Evolutionary conservation across 2,797 vertebrate genomes (phyloP), one percentile per base, ranked within the genome.

Genomic region (Euphonia xanthogaster): DNA sequence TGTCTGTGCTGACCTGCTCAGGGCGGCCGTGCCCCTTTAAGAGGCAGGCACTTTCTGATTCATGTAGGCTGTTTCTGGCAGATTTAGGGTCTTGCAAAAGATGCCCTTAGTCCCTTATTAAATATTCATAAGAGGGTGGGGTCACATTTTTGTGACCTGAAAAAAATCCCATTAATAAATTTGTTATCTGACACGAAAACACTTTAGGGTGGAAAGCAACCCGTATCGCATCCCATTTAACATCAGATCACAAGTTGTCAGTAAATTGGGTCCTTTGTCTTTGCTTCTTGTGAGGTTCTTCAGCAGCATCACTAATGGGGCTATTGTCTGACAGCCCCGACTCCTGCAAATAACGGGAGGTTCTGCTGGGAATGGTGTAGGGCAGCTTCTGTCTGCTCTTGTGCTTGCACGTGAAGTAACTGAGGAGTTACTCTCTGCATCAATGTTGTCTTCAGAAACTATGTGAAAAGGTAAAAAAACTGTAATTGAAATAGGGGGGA

Each of bases 71-170:
- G 72, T 37, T 93, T 92, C 71, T 97, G 96, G 96, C 89, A 96
- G 95, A 97, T 98, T 96, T 96, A 97, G 97, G 94, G 90, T 89
- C 94, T 94, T 66, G 88, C 82, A 94, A 95, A 96, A 94, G 91
- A 95, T 77, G 75, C 91, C 90, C 92, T 93, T 91, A 94, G 85
- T 92, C 96, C 92, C 79, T 80, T 96, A 85, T 94, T 98, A 97
- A 98, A 98, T 98, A 98, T 98, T 98, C 97, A 98, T 98, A 95
- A 97, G 93, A 97, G 94, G 97, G 96, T 96, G 96, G 97, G 97
- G 96, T 90, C 95, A 96, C 89, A 89, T 96, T 97, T 96, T 97
- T 95, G 90, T 96, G 96, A 97, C 96, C 91, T 97, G 95, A 95
- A 96, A 97, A 97, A 96, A 96, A 97, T 94, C 74, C 90, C 95